Percentiles rank a stretch among this genome's conserved stretches.
phyloP scores from a whole-genome alignment of 2,888 invertebrate genomes.

The Thera britannica region DNA sequence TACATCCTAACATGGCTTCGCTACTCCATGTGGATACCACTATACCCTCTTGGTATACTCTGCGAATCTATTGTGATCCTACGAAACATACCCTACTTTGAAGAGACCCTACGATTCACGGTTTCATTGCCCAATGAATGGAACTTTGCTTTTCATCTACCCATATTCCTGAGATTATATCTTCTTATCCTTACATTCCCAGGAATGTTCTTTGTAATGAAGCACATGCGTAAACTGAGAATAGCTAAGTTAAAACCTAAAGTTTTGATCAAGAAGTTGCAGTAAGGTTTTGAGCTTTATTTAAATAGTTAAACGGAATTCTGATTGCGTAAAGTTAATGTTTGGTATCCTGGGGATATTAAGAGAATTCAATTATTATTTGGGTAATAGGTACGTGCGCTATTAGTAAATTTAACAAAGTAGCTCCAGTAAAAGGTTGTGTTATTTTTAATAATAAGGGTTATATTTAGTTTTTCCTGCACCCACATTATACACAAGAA shows the following conservation, averaged over 20 bases:
- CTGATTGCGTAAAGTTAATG: no score
- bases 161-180: conserved; percentile 91
- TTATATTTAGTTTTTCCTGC: no score
- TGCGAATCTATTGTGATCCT: conserved; percentile 93
- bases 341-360: no score
- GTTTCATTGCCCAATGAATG: conserved; percentile 91
- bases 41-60: conserved; percentile 95
- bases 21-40: conserved; percentile 96
- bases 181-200: conserved; percentile 91
- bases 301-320: neutral
- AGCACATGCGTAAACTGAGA: conserved; percentile 92
- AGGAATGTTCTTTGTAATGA: conserved; percentile 91
- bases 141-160: conserved; percentile 95
- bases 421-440: no score
- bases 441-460: no score
- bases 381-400: no score
- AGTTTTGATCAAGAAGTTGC: conserved; percentile 73
- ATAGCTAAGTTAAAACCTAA: conserved; percentile 86
- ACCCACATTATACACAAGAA: no score
- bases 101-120: conserved; percentile 91
- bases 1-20: conserved; percentile 94
- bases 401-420: no score
- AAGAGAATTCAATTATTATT: no score
- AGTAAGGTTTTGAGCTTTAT: conserved; percentile 49
- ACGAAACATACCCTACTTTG: conserved; percentile 94